A percentile compares a stretch with the other conserved stretches of the same genome.
These are phyloP conservation scores for Aphidius colemani DNA, from an alignment of 2,888 invertebrate genomes.

Conservation along the genomic window DNA sequence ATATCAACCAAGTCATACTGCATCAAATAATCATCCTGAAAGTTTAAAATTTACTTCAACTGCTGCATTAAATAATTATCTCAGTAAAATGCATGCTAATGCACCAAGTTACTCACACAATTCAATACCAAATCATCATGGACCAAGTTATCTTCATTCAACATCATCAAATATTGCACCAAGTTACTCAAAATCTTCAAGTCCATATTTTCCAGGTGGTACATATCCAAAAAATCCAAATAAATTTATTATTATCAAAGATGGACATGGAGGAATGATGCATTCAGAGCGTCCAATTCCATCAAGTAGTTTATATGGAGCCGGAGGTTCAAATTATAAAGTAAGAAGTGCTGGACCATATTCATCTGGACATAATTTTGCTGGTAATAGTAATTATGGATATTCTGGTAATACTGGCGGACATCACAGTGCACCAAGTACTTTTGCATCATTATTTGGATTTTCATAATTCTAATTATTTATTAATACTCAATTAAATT, in stretches of 20 bases:
- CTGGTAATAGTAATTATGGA: slow-evolving; percentile 36
- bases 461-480: slow-evolving; percentile 36
- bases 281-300: slow-evolving; percentile 37
- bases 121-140: not conserved
- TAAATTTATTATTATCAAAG: slow-evolving; percentile 46
- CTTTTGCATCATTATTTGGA: slow-evolving; percentile 27
- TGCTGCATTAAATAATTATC: slow-evolving; percentile 25
- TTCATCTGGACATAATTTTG: slow-evolving; percentile 37
- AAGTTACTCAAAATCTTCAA: slow-evolving; percentile 39
- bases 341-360: slow-evolving; percentile 35
- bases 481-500: slow-evolving; percentile 29
- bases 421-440: slow-evolving; percentile 27
- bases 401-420: slow-evolving; percentile 36
- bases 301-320: slow-evolving; percentile 31
- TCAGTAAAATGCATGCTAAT: slow-evolving; percentile 32
- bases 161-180: slow-evolving; percentile 30
- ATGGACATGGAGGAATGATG: slow-evolving; percentile 32
- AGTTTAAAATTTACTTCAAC: slow-evolving; percentile 21
- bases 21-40: slow-evolving; percentile 28
- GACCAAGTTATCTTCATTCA: slow-evolving; percentile 6
- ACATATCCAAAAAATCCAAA: slow-evolving; percentile 39
- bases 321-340: slow-evolving; percentile 40
- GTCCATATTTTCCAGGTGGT: slow-evolving; percentile 36
- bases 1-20: not conserved
- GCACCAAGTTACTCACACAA: slow-evolving; percentile 25